phyloP scores from a whole-genome alignment of 2,888 invertebrate genomes.

The Tanytarsus gracilentus region DNA sequence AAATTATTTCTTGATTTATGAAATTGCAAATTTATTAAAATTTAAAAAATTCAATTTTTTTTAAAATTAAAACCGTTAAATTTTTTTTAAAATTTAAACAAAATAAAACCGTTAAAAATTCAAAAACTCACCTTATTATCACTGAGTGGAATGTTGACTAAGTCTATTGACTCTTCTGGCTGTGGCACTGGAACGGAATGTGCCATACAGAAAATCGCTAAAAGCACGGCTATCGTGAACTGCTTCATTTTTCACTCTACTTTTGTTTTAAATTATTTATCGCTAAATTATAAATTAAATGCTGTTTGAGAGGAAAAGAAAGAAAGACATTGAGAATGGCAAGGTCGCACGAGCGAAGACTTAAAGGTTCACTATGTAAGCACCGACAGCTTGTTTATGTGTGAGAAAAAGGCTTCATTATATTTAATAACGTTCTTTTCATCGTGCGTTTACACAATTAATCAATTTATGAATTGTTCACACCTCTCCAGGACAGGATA shows the following conservation, averaged over 20 bases:
- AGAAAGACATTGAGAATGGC: not conserved
- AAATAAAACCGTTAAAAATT: not conserved
- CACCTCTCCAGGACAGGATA: too few species aligned
- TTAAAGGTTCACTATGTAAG: too few species aligned
- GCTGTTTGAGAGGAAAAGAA: not conserved
- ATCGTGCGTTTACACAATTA: too few species aligned
- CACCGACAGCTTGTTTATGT: too few species aligned
- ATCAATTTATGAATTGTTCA: too few species aligned
- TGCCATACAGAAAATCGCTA: conserved; percentile 37
- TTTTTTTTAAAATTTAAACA: not conserved
- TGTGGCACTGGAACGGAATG: conserved; percentile 39
- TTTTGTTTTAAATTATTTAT: not conserved
- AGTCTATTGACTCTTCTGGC: conserved; percentile 35
- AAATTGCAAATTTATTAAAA: too few species aligned
- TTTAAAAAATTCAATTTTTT: too few species aligned
- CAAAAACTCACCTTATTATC: conserved; percentile 43
- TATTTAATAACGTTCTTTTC: too few species aligned
- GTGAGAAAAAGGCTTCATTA: too few species aligned
- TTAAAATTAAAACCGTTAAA: too few species aligned
- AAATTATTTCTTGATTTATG: too few species aligned
- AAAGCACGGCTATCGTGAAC: conserved; percentile 34
- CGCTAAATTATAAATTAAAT: conserved; percentile 8
- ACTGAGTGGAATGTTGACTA: conserved; percentile 42
- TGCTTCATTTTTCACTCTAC: conserved; percentile 34
- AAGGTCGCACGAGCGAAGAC: not conserved